Evolutionary conservation across 2,797 vertebrate species (phyloP), one percentile per base, ranked within the genome.

Genomic region (Smutsia gigantea): DNA sequence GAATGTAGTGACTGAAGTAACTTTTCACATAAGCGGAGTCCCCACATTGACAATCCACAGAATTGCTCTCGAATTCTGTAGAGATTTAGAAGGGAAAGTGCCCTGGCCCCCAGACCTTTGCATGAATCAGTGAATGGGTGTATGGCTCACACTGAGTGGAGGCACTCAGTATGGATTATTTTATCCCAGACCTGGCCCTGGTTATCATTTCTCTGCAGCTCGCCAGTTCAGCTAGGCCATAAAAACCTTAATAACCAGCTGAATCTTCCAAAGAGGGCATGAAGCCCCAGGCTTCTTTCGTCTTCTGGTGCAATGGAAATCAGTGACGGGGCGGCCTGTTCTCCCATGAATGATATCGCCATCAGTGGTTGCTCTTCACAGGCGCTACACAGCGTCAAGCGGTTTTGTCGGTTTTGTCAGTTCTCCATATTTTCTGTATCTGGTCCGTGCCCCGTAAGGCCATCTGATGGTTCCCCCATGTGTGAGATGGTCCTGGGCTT

Each of bases 201-300:
- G 53, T 74, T 78, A 59, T 83, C 21, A 88, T 90, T 93, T 93
- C 68, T 92, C 79, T 55, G 64, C 25, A 91, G 78, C 46, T 39
- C 1, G 31, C 69, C 0, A 7, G 87, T 91, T 84, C 34, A 59
- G 10, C 98, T 98, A 99, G 5, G 99, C 98, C 92, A 99, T 98
- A 88, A 99, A 99, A 93, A 99, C 99, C 97, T 99, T 99, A 97
- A 99, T 99, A 97, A 99, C 99, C 98, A 99, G 99, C 94, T 99
- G 99, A 93, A 99, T 99, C 64, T 99, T 99, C 97, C 99, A 99
- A 94, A 99, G 99, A 0, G 99, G 99, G 94, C 99, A 99, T 18
- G 99, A 99, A 1, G 98, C 98, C 1, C 98, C 98, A 97, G 98
- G 98, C 77, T 99, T 99, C 97, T 99, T 99, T 79, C 99, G 98